Evolutionary conservation across 2,113 vertebrate species (phyloP).

Genomic region (Prinia subflava): DNA sequence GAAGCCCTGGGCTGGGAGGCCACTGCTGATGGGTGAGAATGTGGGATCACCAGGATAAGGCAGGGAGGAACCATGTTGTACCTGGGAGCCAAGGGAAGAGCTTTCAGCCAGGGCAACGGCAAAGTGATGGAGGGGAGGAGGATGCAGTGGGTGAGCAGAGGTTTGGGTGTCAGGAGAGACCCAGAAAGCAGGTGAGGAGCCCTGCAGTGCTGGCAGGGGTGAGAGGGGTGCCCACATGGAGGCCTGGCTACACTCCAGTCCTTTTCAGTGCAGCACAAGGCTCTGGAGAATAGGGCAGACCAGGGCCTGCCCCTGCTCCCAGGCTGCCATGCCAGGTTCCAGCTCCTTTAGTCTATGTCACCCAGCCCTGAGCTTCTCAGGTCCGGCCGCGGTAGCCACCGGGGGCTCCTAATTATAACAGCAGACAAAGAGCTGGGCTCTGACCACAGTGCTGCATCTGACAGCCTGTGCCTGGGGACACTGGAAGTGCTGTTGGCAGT

Average conservation of each 20-base stretch:
- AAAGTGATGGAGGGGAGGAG: neutral
- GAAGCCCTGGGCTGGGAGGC: neutral
- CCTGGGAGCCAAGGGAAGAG: neutral
- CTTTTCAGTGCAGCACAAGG: rapidly evolving
- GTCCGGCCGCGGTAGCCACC: rapidly evolving
- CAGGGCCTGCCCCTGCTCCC: neutral
- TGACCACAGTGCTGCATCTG: neutral
- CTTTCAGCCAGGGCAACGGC: neutral
- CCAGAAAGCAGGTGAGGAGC: neutral
- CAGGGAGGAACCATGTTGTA: neutral
- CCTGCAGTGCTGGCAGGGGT: neutral
- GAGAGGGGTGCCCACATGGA: rapidly evolving
- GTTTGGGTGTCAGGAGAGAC: neutral
- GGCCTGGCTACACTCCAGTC: neutral
- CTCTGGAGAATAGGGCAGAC: neutral
- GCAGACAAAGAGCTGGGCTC: neutral
- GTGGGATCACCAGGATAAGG: neutral
- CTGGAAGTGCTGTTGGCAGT: neutral
- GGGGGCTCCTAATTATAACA: neutral
- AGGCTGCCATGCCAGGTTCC: neutral
- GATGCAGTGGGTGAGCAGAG: neutral
- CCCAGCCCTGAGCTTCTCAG: neutral
- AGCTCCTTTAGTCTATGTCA: neutral
- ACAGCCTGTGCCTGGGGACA: neutral
- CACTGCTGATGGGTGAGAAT: rapidly evolving